These are phyloP conservation scores for Melanotaenia boesemani DNA, from an alignment of 2,797 vertebrate species.

Conservation along the genomic window DNA sequence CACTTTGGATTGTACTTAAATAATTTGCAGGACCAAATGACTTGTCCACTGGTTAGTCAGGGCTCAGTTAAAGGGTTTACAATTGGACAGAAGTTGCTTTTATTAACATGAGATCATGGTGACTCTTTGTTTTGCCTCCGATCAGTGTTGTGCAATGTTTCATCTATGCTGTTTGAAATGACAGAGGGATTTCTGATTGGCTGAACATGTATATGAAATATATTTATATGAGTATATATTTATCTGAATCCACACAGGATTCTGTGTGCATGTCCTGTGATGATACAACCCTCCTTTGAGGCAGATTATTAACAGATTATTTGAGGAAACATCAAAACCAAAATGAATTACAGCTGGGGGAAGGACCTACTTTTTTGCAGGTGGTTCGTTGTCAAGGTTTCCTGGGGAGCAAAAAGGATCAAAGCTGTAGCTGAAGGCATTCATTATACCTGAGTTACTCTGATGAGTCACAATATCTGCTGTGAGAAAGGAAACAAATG, in stretches of 20 bases:
- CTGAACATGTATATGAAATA: not conserved
- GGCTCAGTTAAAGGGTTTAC: constrained; percentile 41
- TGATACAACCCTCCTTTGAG: not conserved
- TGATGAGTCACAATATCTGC: too few relatives aligned
- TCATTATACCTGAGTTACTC: too few relatives aligned
- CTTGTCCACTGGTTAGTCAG: constrained; percentile 47
- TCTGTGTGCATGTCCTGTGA: not conserved
- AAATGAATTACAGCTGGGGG: not conserved
- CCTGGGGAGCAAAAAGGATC: too few relatives aligned
- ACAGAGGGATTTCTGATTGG: not conserved
- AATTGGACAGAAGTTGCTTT: constrained; percentile 37
- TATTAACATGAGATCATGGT: constrained; percentile 11
- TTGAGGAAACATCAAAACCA: not conserved
- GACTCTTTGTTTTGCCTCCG: not conserved
- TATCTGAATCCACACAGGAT: too few relatives aligned
- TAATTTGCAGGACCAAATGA: constrained; percentile 56
- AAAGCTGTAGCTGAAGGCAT: too few relatives aligned
- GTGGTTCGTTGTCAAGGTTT: too few relatives aligned
- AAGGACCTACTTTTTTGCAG: too few relatives aligned
- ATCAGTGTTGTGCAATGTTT: not conserved
- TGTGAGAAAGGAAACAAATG: too few relatives aligned
- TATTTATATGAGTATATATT: too few relatives aligned
- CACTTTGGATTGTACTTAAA: constrained; percentile 62
- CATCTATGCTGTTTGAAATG: constrained; percentile 1
- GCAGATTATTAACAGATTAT: not conserved